Evolutionary conservation across 2,888 invertebrate genomes (phyloP).

Genomic region (Gortyna flavago): DNA sequence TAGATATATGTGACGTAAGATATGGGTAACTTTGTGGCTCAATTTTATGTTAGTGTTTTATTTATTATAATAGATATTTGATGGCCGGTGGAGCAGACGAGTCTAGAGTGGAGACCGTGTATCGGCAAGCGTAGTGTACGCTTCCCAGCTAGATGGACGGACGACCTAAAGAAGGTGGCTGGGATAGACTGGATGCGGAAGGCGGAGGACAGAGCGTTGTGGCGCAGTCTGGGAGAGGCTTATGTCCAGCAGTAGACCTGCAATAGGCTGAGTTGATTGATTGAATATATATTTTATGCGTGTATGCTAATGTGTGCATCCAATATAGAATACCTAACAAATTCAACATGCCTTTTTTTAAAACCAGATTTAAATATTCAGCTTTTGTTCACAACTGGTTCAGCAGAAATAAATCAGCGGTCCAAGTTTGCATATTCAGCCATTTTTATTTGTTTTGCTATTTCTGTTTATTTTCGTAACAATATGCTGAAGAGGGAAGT

Average conservation of each 20-base stretch:
- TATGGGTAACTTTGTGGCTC: neutral
- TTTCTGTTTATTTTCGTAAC: constrained; percentile 17
- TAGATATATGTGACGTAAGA: neutral
- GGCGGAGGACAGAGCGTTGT: too few species aligned
- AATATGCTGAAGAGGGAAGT: constrained; percentile 30
- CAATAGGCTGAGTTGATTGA: too few species aligned
- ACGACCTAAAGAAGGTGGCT: too few species aligned
- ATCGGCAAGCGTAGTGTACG: too few species aligned
- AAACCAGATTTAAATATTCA: neutral
- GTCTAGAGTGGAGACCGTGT: too few species aligned
- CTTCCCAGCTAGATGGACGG: too few species aligned
- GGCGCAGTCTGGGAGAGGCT: too few species aligned
- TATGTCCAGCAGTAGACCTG: too few species aligned
- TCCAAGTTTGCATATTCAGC: constrained; percentile 3
- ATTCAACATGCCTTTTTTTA: neutral
- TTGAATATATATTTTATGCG: neutral
- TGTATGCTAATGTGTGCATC: constrained; percentile 4
- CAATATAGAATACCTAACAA: neutral
- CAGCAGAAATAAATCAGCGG: neutral
- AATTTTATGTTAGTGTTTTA: neutral
- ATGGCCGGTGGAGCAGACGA: too few species aligned
- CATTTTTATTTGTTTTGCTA: neutral
- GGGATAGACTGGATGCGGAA: too few species aligned
- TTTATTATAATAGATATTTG: neutral
- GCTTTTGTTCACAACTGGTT: constrained; percentile 9